These are phyloP conservation scores for Bubo blakistoni DNA, from an alignment of 2,113 vertebrate genomes.

Conservation along the genomic window DNA sequence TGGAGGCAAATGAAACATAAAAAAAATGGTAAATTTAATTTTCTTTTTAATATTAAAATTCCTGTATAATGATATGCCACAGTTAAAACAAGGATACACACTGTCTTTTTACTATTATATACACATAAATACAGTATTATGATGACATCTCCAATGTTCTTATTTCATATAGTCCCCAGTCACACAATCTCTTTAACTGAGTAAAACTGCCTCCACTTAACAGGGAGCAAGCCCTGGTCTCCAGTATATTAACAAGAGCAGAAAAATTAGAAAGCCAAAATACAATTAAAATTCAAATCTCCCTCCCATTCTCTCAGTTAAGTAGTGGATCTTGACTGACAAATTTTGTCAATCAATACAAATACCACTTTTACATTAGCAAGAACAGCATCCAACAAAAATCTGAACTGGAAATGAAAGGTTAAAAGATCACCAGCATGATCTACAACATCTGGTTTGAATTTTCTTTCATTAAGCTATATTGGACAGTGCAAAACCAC, in stretches of 20 bases:
- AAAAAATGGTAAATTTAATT: neutral
- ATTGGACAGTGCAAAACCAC: neutral
- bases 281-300: neutral
- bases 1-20: constrained; percentile 54
- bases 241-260: neutral
- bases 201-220: neutral
- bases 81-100: neutral
- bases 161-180: neutral
- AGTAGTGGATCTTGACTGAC: neutral
- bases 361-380: neutral
- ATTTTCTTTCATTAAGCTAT: neutral
- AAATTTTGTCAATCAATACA: neutral
- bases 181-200: neutral
- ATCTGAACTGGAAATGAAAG: neutral
- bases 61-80: neutral
- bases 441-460: neutral
- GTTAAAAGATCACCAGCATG: neutral
- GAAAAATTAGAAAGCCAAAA: neutral
- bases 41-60: neutral
- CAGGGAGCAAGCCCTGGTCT: neutral
- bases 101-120: neutral
- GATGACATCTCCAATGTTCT: neutral
- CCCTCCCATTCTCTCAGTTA: neutral
- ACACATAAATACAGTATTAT: neutral
- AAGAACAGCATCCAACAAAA: neutral